Evolutionary conservation across 2,888 invertebrate genomes (phyloP).

Genomic region (Pterostichus madidus): DNA sequence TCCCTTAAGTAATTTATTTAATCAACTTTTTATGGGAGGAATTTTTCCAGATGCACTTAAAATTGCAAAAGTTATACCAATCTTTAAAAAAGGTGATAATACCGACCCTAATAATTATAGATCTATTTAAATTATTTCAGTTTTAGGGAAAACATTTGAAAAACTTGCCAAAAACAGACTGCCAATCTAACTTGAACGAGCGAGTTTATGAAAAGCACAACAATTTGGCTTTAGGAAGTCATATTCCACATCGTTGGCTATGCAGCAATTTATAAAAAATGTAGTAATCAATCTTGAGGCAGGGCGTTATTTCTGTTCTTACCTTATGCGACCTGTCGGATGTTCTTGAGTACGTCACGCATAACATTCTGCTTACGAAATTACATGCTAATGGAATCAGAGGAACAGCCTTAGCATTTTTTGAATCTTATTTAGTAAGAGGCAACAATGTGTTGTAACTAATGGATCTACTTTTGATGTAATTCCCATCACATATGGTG

Average conservation of each 20-base stretch:
- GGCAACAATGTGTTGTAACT: slow-evolving; percentile 68
- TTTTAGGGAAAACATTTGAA: slow-evolving; percentile 39
- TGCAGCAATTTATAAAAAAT: slow-evolving; percentile 3
- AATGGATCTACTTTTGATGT: slow-evolving; percentile 64
- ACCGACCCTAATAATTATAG: slow-evolving; percentile 38
- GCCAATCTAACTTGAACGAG: background rate
- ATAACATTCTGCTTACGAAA: slow-evolving; percentile 64
- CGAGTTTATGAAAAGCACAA: background rate
- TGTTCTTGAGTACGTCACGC: slow-evolving; percentile 68
- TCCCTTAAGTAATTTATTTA: slow-evolving; percentile 13
- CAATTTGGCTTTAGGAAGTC: slow-evolving; percentile 35
- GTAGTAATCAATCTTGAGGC: background rate
- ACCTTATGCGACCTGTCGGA: slow-evolving; percentile 64
- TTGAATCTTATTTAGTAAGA: slow-evolving; percentile 68
- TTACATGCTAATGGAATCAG: slow-evolving; percentile 66
- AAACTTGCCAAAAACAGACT: slow-evolving; percentile 7
- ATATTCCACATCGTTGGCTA: background rate
- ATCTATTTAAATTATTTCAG: slow-evolving; percentile 38
- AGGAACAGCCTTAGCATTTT: slow-evolving; percentile 66
- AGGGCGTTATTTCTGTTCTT: background rate
- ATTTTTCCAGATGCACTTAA: slow-evolving; percentile 36
- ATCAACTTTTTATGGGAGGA: slow-evolving; percentile 1
- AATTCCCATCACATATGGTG: slow-evolving; percentile 66
- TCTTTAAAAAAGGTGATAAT: slow-evolving; percentile 37
- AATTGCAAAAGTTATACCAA: slow-evolving; percentile 15